Evolutionary conservation across 1,140 invertebrate genomes (phyloP).

Genomic region (Phortica variegata): DNA sequence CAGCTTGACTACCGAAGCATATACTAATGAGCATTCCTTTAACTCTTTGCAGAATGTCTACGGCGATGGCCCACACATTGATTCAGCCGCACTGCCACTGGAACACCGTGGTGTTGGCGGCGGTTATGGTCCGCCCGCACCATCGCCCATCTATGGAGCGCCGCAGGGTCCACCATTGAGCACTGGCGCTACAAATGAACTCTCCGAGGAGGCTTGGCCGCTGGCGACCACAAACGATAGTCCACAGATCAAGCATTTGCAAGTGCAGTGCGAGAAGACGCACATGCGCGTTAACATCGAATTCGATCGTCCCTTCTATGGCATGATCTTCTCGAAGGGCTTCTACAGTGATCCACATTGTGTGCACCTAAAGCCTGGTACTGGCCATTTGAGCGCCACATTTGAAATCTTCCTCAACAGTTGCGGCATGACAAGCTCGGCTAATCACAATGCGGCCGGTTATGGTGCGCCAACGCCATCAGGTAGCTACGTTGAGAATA

Average conservation of each 20-base stretch:
- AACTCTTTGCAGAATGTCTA: constrained; percentile 65
- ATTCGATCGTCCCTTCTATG: constrained; percentile 92
- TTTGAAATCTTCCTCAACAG: constrained; percentile 90
- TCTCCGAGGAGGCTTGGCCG: constrained; percentile 72
- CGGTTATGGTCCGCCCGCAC: constrained; percentile 71
- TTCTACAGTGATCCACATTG: constrained; percentile 89
- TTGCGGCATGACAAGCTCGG: constrained; percentile 87
- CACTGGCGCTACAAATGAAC: constrained; percentile 49
- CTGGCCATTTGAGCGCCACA: constrained; percentile 83
- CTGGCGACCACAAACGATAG: constrained; percentile 73
- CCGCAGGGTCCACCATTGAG: constrained; percentile 58
- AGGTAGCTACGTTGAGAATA: constrained; percentile 92
- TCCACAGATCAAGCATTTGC: constrained; percentile 86
- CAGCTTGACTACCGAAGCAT: neutral
- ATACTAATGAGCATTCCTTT: neutral
- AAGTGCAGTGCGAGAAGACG: constrained; percentile 94
- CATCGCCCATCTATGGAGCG: constrained; percentile 62
- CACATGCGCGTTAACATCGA: constrained; percentile 93
- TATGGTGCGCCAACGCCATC: constrained; percentile 82
- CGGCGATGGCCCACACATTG: constrained; percentile 72
- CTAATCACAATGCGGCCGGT: constrained; percentile 77
- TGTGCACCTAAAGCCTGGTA: constrained; percentile 86
- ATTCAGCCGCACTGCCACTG: constrained; percentile 75
- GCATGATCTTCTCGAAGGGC: constrained; percentile 93
- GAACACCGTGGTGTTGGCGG: constrained; percentile 65